Evolutionary conservation across 1,140 invertebrate species (phyloP).

Genomic region (Drosophila tani): DNA sequence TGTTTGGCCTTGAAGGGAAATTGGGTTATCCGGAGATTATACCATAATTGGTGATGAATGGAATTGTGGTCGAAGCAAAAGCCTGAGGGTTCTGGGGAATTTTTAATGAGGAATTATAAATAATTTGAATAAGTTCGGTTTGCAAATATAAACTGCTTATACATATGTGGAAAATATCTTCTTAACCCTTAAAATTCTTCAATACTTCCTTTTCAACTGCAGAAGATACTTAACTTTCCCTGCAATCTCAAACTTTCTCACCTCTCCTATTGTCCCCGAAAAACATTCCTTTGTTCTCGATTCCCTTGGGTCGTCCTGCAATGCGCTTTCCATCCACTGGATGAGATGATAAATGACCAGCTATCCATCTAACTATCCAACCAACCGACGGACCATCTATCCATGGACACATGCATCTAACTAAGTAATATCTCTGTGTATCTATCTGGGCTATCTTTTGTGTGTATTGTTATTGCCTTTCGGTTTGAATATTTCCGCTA

Average conservation of each 20-base stretch:
- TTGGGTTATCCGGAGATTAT: conserved; percentile 36
- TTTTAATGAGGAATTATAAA: neutral
- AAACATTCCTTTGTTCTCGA: conserved; percentile 16
- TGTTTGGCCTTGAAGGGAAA: conserved; percentile 35
- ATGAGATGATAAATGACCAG: conserved; percentile 69
- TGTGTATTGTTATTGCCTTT: conserved; percentile 50
- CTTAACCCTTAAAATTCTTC: neutral
- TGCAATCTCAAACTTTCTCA: conserved; percentile 9
- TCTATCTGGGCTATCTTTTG: conserved; percentile 61
- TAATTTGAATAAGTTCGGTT: neutral
- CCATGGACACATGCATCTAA: conserved; percentile 44
- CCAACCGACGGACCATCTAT: conserved; percentile 9
- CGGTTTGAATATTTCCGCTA: conserved; percentile 48
- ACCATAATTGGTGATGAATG: conserved; percentile 10
- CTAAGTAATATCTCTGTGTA: conserved; percentile 51
- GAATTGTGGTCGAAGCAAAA: neutral
- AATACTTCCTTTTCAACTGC: neutral
- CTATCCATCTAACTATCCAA: conserved; percentile 33
- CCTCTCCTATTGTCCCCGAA: conserved; percentile 9
- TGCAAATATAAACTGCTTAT: neutral
- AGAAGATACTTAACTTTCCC: neutral
- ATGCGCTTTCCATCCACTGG: conserved; percentile 43
- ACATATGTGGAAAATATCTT: neutral
- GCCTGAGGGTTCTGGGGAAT: neutral
- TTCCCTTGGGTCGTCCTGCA: conserved; percentile 29